A percentile compares a stretch with the other conserved stretches of the same genome.
Evolutionary conservation across 2,888 invertebrate species (phyloP).

Genomic region (Synergus itoensis): DNA sequence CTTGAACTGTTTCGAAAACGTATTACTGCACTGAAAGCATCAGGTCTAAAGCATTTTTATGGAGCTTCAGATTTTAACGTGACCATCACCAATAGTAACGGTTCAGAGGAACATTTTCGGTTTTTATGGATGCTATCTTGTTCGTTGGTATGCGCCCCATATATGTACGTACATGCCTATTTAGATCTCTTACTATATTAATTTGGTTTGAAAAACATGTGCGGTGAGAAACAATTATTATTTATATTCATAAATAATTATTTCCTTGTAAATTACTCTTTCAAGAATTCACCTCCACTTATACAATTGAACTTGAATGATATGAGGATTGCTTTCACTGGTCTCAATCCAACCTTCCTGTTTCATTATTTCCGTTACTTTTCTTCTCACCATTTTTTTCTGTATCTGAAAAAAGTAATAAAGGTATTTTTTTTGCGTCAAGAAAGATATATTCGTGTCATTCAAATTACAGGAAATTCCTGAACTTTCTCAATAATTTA

Average conservation of each 20-base stretch:
- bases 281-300: constrained; percentile 4
- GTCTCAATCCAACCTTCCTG: constrained; percentile 20
- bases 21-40: neutral
- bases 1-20: constrained; percentile 7
- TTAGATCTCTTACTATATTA: constrained; percentile 16
- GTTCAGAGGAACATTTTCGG: neutral
- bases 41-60: constrained; percentile 13
- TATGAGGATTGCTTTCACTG: constrained; percentile 33
- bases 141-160: constrained; percentile 29
- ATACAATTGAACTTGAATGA: constrained; percentile 26
- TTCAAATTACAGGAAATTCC: neutral
- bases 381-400: constrained; percentile 22
- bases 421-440: neutral
- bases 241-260: too few species aligned
- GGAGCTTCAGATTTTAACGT: constrained; percentile 2
- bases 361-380: constrained; percentile 37
- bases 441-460: neutral
- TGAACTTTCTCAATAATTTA: neutral
- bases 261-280: neutral
- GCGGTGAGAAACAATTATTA: constrained; percentile 11
- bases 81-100: constrained; percentile 22
- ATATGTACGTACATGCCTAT: constrained; percentile 15
- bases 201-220: constrained; percentile 8
- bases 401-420: constrained; percentile 18
- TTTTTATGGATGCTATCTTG: constrained; percentile 22